phyloP scores from a whole-genome alignment of 2,888 invertebrate species.

The Callinectes sapidus region DNA sequence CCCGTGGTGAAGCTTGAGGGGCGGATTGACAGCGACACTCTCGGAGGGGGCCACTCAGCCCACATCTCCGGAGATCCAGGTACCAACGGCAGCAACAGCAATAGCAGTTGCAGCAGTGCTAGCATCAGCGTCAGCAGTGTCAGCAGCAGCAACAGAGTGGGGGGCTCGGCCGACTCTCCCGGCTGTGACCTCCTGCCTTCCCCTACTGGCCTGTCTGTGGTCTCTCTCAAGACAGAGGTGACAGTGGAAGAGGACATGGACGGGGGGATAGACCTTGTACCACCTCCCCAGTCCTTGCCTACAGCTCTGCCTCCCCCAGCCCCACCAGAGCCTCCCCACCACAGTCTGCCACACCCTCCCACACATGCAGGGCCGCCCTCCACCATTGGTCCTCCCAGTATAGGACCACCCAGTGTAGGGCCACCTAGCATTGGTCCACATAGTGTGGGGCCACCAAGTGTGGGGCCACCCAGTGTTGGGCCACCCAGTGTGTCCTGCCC shows the following conservation, averaged over 20 bases:
- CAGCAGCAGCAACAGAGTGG: constrained; percentile 54
- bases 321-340: constrained; percentile 67
- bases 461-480: constrained; percentile 70
- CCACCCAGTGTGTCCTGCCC: constrained; percentile 67
- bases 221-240: constrained; percentile 59
- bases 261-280: constrained; percentile 58
- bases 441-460: constrained; percentile 68
- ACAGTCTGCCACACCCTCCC: constrained; percentile 64
- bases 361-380: constrained; percentile 68
- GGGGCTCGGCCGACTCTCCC: constrained; percentile 53
- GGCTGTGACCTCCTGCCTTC: constrained; percentile 57
- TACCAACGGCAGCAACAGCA: constrained; percentile 54
- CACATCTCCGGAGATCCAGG: constrained; percentile 54
- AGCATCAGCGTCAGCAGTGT: constrained; percentile 55
- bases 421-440: constrained; percentile 69
- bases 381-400: constrained; percentile 69
- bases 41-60: constrained; percentile 46
- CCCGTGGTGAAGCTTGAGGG: constrained; percentile 68
- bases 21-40: constrained; percentile 56
- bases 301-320: constrained; percentile 62
- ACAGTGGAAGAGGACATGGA: constrained; percentile 58
- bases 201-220: constrained; percentile 43
- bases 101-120: constrained; percentile 47
- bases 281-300: constrained; percentile 61
- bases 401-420: constrained; percentile 64